Evolutionary conservation across 2,113 vertebrate species (phyloP).

Genomic region (Trichomycterus rosablanca): DNA sequence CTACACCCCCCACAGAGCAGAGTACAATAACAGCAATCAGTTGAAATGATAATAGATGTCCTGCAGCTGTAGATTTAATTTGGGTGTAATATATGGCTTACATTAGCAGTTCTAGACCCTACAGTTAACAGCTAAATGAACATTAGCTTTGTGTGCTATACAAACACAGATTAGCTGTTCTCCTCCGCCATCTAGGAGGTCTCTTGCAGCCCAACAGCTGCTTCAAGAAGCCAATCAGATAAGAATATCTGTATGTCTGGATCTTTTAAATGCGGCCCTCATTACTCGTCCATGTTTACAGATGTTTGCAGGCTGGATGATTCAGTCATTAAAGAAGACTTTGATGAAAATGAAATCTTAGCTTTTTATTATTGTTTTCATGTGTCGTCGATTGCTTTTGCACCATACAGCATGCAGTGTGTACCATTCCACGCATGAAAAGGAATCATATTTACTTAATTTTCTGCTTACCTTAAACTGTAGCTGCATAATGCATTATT

Average conservation of each 20-base stretch:
- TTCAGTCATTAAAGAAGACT: constrained; percentile 4
- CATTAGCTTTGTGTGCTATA: too few species aligned
- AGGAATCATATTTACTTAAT: too few species aligned
- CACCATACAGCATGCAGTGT: too few species aligned
- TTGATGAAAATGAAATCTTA: constrained; percentile 25
- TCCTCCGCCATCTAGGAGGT: constrained; percentile 9
- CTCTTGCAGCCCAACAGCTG: constrained; percentile 5
- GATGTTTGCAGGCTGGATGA: constrained; percentile 19
- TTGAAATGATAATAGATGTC: too few species aligned
- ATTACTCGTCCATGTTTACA: constrained; percentile 30
- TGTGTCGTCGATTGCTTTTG: too few species aligned
- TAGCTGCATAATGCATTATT: too few species aligned
- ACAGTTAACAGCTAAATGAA: neutral
- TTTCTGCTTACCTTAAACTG: too few species aligned
- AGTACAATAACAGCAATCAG: neutral
- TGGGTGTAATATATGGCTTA: too few species aligned
- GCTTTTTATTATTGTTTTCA: neutral
- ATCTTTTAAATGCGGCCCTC: constrained; percentile 29
- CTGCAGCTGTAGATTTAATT: too few species aligned
- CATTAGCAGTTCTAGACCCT: too few species aligned
- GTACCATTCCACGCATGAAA: too few species aligned
- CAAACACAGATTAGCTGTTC: too few species aligned
- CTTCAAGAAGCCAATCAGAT: constrained; percentile 18
- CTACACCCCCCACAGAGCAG: neutral
- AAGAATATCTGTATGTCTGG: constrained; percentile 31